These are phyloP conservation scores for Acanthurus leucopareius DNA, from an alignment of 2,797 vertebrate species.

Conservation along the genomic window DNA sequence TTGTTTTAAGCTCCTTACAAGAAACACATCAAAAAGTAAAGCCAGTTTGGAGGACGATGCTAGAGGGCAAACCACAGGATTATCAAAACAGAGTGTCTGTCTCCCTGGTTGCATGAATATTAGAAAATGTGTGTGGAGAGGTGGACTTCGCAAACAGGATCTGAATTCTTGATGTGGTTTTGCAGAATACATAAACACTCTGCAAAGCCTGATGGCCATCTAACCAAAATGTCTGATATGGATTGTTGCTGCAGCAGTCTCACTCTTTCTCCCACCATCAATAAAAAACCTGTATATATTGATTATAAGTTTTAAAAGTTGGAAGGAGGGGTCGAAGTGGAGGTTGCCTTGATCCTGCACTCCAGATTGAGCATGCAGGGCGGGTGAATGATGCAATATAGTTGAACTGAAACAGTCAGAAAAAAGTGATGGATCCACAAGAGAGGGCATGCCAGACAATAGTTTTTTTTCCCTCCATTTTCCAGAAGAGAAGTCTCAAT, in stretches of 20 bases:
- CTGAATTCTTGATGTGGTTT: too few species aligned
- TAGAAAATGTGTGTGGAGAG: not conserved
- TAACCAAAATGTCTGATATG: too few species aligned
- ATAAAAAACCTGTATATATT: too few species aligned
- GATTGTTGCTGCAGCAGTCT: too few species aligned
- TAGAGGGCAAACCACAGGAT: not conserved
- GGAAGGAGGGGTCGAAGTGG: too few species aligned
- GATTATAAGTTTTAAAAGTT: too few species aligned
- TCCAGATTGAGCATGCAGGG: too few species aligned
- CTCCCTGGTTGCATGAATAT: not conserved
- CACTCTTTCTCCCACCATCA: too few species aligned
- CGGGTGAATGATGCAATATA: not conserved
- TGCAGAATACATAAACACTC: too few species aligned
- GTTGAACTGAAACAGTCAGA: not conserved
- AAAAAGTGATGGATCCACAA: not conserved
- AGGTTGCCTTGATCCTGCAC: too few species aligned
- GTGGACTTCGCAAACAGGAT: too few species aligned
- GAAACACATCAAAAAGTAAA: not conserved
- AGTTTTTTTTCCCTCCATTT: not conserved
- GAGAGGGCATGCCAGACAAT: not conserved
- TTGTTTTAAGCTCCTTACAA: not conserved
- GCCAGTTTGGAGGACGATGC: not conserved
- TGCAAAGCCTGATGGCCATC: too few species aligned
- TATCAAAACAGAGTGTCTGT: not conserved
- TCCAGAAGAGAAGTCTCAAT: not conserved